Percentiles rank a stretch among this genome's conserved stretches.
These are phyloP conservation scores for Protodeltote pygarga DNA, from an alignment of 2,888 invertebrate species.

Conservation along the genomic window DNA sequence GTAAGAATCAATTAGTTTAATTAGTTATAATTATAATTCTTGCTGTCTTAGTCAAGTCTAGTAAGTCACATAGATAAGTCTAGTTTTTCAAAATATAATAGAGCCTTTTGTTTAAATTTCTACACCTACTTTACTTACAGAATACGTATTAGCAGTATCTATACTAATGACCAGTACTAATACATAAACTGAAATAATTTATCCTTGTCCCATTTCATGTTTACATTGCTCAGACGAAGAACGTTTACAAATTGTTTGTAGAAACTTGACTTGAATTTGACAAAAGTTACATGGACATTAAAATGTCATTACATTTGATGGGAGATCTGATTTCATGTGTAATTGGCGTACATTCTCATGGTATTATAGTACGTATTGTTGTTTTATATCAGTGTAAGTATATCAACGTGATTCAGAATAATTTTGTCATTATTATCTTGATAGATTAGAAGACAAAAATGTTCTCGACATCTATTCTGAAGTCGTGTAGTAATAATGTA, in stretches of 20 bases:
- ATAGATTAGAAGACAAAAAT: slow-evolving; percentile 15
- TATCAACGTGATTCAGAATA: slow-evolving; percentile 11
- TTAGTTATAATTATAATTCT: slow-evolving; percentile 14
- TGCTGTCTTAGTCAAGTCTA: no score
- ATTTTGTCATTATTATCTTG: slow-evolving; percentile 18
- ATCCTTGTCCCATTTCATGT: slow-evolving; percentile 60
- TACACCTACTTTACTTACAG: slow-evolving; percentile 33
- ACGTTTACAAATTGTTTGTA: slow-evolving; percentile 4
- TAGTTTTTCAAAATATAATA: slow-evolving; percentile 63
- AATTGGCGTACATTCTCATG: slow-evolving; percentile 37
- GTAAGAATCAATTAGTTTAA: no score
- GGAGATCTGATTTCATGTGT: slow-evolving; percentile 20
- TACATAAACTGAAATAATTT: slow-evolving; percentile 58
- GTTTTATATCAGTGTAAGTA: slow-evolving; percentile 16
- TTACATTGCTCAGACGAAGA: slow-evolving; percentile 3
- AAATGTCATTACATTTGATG: slow-evolving; percentile 42
- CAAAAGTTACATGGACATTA: slow-evolving; percentile 32
- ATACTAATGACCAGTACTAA: slow-evolving; percentile 67
- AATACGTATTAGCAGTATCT: slow-evolving; percentile 14
- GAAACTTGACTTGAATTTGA: slow-evolving; percentile 11
- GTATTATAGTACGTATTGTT: slow-evolving; percentile 34
- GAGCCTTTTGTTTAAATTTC: slow-evolving; percentile 67
- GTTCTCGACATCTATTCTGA: no score
- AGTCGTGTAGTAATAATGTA: slow-evolving; percentile 9
- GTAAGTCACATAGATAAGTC: no score